phyloP scores from a whole-genome alignment of 2,797 vertebrate genomes.

The Urosaurus nigricauda region DNA sequence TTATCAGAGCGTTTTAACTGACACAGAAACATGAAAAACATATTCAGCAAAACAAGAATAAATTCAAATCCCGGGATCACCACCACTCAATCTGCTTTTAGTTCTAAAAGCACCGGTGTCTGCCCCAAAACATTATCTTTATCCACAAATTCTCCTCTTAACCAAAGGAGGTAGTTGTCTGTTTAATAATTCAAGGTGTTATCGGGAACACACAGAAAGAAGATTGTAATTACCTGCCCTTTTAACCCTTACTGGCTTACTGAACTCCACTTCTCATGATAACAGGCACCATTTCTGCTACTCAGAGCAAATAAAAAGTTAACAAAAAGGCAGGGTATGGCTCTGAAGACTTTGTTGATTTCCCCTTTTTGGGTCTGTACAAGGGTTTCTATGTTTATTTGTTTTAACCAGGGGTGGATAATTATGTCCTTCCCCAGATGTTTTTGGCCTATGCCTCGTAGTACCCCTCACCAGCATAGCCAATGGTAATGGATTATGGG shows the following conservation, averaged over 20 bases:
- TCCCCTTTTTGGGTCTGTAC: background rate
- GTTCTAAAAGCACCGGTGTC: background rate
- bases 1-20: background rate
- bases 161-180: background rate
- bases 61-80: background rate
- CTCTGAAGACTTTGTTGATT: background rate
- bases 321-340: background rate
- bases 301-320: background rate
- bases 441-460: too few species aligned
- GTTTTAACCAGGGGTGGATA: background rate
- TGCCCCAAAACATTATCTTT: background rate
- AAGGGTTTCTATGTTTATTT: background rate
- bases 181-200: conserved; percentile 22
- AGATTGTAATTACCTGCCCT: background rate
- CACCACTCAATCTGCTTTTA: background rate
- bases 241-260: conserved; percentile 3
- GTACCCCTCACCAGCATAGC: too few species aligned
- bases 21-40: background rate
- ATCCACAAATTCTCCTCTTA: background rate
- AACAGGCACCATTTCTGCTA: background rate
- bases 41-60: background rate
- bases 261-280: background rate
- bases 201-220: background rate
- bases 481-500: too few species aligned
- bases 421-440: too few species aligned